phyloP scores from a whole-genome alignment of 2,797 vertebrate species.

The Dryobates pubescens region DNA sequence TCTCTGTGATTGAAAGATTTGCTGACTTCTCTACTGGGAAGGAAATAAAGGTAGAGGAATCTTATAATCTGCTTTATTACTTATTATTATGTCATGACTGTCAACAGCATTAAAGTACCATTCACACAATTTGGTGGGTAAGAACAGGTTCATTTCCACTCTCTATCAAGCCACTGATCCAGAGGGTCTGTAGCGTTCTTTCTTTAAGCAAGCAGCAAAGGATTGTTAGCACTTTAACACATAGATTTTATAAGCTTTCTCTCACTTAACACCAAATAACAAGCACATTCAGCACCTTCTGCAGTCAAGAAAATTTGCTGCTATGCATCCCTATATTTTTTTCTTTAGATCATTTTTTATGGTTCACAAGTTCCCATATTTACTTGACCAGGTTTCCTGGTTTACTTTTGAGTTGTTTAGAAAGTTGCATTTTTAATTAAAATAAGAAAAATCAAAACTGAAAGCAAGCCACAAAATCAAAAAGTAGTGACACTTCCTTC shows the following conservation, averaged over 20 bases:
- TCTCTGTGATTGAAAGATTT: neutral
- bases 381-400: neutral
- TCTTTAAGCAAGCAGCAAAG: neutral
- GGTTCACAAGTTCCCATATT: neutral
- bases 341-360: neutral
- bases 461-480: neutral
- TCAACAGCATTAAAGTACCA: neutral
- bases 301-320: neutral
- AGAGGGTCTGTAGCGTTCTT: neutral
- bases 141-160: neutral
- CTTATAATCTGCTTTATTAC: neutral
- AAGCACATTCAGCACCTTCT: neutral
- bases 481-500: neutral
- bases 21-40: neutral
- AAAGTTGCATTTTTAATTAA: neutral
- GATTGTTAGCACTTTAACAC: neutral
- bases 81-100: neutral
- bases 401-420: neutral
- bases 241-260: neutral
- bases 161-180: neutral
- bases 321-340: accelerated
- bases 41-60: neutral
- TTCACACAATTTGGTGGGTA: neutral
- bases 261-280: neutral
- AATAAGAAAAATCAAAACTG: neutral